A percentile compares a stretch with the other conserved stretches of the same genome.
phyloP scores from a whole-genome alignment of 2,888 invertebrate species.

The Micoletzkya japonica region DNA sequence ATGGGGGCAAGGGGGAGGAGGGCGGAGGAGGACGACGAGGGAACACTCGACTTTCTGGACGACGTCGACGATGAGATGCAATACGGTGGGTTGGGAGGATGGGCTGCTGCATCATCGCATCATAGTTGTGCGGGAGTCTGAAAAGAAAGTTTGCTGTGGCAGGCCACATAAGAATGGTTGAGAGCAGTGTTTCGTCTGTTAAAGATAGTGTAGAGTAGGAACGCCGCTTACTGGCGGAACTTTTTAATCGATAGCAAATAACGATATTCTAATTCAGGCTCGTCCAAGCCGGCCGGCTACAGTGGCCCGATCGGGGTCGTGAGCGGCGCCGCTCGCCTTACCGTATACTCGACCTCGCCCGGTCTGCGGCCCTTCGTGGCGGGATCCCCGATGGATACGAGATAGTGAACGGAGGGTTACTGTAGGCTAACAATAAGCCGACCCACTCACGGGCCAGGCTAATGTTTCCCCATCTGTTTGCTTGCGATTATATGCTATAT shows the following conservation, averaged over 20 bases:
- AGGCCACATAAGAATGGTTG: no score
- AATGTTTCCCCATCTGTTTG: no score
- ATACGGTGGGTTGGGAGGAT: constrained; percentile 6
- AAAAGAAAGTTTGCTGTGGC: no score
- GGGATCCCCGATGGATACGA: constrained; percentile 28
- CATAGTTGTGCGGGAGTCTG: no score
- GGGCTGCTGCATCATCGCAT: no score
- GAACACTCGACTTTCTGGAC: constrained; percentile 42
- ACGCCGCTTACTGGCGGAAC: no score
- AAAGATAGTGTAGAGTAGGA: no score
- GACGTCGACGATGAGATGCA: constrained; percentile 39
- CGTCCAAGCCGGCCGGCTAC: neutral
- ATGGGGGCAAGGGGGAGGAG: constrained; percentile 36
- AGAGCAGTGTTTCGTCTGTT: no score
- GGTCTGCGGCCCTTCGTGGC: constrained; percentile 26
- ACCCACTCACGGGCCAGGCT: no score
- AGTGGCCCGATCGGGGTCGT: no score
- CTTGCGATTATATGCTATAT: no score
- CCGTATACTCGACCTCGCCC: constrained; percentile 22
- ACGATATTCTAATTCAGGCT: constrained; percentile 10
- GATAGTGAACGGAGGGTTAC: neutral
- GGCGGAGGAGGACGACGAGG: constrained; percentile 31
- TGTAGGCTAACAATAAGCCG: neutral
- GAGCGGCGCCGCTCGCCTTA: constrained; percentile 19
- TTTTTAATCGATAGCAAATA: neutral